phyloP scores from a whole-genome alignment of 2,113 vertebrate species.

The Alaudala cheleensis region DNA sequence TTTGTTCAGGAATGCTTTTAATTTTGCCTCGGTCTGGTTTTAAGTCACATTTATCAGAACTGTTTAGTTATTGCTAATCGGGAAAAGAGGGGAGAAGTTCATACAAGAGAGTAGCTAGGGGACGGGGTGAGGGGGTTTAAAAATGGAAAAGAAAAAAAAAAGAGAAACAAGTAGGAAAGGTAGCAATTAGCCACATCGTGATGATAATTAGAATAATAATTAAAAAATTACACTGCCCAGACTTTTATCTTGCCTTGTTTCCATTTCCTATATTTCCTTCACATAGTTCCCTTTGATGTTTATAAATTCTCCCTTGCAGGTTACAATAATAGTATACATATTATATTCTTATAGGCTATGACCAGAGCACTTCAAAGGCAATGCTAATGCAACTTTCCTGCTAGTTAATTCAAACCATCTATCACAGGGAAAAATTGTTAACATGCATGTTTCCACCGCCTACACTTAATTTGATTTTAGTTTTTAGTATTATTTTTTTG shows the following conservation, averaged over 20 bases:
- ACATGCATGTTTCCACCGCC: conserved; percentile 70
- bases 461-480: conserved; percentile 63
- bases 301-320: conserved; percentile 70
- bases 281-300: conserved; percentile 59
- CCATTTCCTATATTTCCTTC: conserved; percentile 64
- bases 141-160: background rate
- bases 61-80: conserved; percentile 29
- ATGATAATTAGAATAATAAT: conserved; percentile 47
- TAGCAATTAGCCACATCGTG: background rate
- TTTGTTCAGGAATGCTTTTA: conserved; percentile 71
- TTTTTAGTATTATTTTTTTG: background rate
- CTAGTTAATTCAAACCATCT: conserved; percentile 80
- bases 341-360: conserved; percentile 67
- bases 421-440: conserved; percentile 76
- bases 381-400: conserved; percentile 70
- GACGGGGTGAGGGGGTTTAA: background rate
- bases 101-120: background rate
- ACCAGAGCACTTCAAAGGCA: conserved; percentile 73
- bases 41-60: conserved; percentile 55
- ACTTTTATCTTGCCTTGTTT: conserved; percentile 68
- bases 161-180: background rate
- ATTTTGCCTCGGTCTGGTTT: conserved; percentile 58
- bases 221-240: conserved; percentile 18
- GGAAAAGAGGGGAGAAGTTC: background rate
- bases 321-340: conserved; percentile 70